Conservation (phyloP, 2,797 vertebrate species). For the Anolis apletophallus region DNA sequence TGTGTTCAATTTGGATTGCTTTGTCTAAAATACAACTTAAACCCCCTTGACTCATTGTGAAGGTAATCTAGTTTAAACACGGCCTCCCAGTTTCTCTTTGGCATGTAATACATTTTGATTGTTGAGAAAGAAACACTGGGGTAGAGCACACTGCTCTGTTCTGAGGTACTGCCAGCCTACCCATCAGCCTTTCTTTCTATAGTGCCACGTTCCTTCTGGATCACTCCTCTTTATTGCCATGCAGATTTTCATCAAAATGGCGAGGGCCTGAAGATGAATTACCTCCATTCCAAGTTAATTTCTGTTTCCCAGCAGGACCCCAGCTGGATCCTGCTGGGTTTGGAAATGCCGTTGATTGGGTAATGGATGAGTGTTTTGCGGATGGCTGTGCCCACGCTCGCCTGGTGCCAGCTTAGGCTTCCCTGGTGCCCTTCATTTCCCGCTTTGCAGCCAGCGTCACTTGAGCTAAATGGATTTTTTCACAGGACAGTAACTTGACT, state of each 20-base stretch:
- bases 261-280: slow-evolving; percentile 72
- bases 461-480: slow-evolving; percentile 72
- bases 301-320: slow-evolving; percentile 73
- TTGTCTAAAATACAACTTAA: background rate
- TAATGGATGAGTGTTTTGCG: slow-evolving; percentile 68
- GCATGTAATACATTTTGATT: background rate
- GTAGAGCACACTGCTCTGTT: background rate
- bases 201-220: slow-evolving; percentile 5
- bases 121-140: background rate
- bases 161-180: slow-evolving; percentile 61
- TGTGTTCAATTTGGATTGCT: background rate
- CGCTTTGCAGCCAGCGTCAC: slow-evolving; percentile 63
- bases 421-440: slow-evolving; percentile 66
- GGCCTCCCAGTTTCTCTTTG: background rate
- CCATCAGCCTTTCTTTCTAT: slow-evolving; percentile 28
- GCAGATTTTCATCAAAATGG: slow-evolving; percentile 62
- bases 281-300: slow-evolving; percentile 73
- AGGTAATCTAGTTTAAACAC: background rate
- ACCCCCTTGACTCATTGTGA: too few species aligned
- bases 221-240: slow-evolving; percentile 39
- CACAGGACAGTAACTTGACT: slow-evolving; percentile 56
- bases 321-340: slow-evolving; percentile 63
- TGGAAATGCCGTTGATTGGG: slow-evolving; percentile 72
- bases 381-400: slow-evolving; percentile 56
- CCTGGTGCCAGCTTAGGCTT: slow-evolving; percentile 60